Percentiles rank a stretch among this genome's conserved stretches.
These are phyloP conservation scores for Pseudolycoriella hygida DNA, from an alignment of 2,888 invertebrate genomes.

Conservation along the genomic window DNA sequence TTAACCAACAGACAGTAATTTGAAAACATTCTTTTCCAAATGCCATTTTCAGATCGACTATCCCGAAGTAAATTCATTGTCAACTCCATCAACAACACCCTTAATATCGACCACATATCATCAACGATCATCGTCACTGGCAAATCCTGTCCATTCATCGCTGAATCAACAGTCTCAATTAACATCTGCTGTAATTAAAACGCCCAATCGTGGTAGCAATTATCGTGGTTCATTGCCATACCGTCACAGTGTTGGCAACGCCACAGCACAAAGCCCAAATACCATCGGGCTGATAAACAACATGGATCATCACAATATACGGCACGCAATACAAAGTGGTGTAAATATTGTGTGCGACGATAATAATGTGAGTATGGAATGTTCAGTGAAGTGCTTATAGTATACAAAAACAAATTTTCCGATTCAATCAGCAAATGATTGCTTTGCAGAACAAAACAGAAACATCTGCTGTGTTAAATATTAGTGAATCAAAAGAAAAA, in stretches of 20 bases:
- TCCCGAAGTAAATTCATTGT: constrained; percentile 6
- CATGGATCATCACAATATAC: constrained; percentile 12
- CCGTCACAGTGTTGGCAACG: background rate
- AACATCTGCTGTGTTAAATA: too few relatives aligned
- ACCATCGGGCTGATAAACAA: constrained; percentile 3
- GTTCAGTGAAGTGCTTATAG: too few relatives aligned
- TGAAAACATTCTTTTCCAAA: too few relatives aligned
- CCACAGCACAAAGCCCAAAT: background rate
- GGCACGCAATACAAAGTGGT: constrained; percentile 9
- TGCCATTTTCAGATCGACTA: constrained; percentile 9
- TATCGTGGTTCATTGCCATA: background rate
- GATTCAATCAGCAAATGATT: too few relatives aligned
- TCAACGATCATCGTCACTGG: background rate
- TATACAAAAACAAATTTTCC: too few relatives aligned
- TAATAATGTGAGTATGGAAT: constrained; percentile 3
- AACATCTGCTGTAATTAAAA: too few relatives aligned
- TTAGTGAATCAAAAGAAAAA: too few relatives aligned
- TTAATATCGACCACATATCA: background rate
- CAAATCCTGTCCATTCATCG: background rate
- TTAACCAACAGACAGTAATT: too few relatives aligned
- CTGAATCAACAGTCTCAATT: too few relatives aligned
- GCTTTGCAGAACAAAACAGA: too few relatives aligned
- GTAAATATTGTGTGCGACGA: constrained; percentile 9
- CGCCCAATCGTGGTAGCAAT: too few relatives aligned
- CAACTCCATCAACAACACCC: background rate